A percentile compares a stretch with the other conserved stretches of the same genome.
These are phyloP conservation scores for Allygus modestus DNA, from an alignment of 2,888 invertebrate species.

Conservation along the genomic window DNA sequence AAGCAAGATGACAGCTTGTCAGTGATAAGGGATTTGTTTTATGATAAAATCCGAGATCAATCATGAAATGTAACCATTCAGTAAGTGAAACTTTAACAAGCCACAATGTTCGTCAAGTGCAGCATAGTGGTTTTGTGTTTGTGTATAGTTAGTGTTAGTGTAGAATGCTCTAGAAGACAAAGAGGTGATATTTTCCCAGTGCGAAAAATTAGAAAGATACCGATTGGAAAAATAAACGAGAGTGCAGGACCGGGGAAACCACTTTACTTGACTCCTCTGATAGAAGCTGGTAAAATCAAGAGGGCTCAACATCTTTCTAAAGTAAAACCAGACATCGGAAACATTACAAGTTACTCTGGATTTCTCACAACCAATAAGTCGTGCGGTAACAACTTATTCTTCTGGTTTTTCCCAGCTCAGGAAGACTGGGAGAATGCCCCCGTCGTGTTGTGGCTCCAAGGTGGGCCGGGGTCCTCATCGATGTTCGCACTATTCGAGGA, in stretches of 20 bases:
- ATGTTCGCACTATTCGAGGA: conserved; percentile 89
- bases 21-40: not conserved
- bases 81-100: not conserved
- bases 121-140: not conserved
- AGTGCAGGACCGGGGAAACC: conserved; percentile 76
- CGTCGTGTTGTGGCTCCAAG: conserved; percentile 90
- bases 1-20: not conserved
- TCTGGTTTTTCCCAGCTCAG: conserved; percentile 76
- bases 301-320: conserved; percentile 77
- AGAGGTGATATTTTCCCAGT: conserved; percentile 6
- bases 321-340: conserved; percentile 69
- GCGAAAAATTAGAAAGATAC: conserved; percentile 22
- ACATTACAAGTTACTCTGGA: conserved; percentile 79
- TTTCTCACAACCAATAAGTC: conserved; percentile 81
- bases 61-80: not conserved
- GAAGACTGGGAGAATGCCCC: conserved; percentile 76
- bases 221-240: not conserved
- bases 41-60: not conserved
- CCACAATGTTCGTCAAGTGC: not conserved
- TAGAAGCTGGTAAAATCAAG: conserved; percentile 84
- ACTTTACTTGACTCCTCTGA: conserved; percentile 85
- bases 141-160: not conserved
- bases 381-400: conserved; percentile 76
- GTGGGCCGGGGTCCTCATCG: conserved; percentile 90
- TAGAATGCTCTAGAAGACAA: not conserved